A percentile compares a stretch with the other conserved stretches of the same genome.
Evolutionary conservation across 2,113 vertebrate species (phyloP).

Genomic region (Loxodonta africana): DNA sequence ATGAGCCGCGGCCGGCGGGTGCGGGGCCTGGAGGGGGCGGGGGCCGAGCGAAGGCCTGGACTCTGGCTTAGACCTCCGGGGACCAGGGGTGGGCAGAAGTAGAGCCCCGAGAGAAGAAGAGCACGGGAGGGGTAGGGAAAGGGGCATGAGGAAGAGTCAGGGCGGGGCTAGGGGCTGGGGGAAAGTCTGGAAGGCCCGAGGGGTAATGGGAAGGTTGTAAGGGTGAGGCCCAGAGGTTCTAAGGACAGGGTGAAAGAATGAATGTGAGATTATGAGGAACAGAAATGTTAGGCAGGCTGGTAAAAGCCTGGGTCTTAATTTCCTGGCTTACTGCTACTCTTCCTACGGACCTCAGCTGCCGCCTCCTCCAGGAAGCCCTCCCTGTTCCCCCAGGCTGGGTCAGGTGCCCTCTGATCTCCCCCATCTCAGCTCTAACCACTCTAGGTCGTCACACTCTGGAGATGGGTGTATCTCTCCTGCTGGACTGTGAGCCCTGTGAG

Average conservation of each 20-base stretch:
- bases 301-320: not conserved
- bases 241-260: not conserved
- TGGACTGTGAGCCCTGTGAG: not conserved
- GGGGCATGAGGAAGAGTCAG: not conserved
- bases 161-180: not conserved
- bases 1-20: not conserved
- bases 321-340: not conserved
- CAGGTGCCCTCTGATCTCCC: not conserved
- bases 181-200: not conserved
- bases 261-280: not conserved
- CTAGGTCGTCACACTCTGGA: not conserved
- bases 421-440: not conserved
- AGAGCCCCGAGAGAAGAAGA: not conserved
- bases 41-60: not conserved
- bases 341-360: not conserved
- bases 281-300: not conserved
- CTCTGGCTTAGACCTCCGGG: rapidly evolving
- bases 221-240: not conserved
- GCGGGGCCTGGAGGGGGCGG: not conserved
- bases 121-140: too few relatives aligned
- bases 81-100: not conserved
- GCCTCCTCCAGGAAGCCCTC: conserved; percentile 36
- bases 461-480: not conserved
- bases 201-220: not conserved
- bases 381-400: not conserved